Evolutionary conservation across 2,113 vertebrate species (phyloP).

Genomic region (Sigmodon hispidus): DNA sequence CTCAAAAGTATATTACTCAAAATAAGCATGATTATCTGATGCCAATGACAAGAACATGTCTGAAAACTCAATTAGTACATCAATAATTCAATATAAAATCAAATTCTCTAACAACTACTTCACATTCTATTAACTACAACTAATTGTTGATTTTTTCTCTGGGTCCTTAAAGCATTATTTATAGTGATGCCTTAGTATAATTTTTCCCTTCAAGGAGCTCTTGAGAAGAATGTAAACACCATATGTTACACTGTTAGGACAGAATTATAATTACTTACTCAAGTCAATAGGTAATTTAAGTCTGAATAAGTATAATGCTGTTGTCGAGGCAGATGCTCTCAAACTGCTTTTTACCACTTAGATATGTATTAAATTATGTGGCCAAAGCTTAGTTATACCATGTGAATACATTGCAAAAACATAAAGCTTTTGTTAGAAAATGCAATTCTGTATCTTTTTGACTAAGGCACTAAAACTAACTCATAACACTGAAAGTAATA

Average conservation of each 20-base stretch:
- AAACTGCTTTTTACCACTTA: conserved; percentile 53
- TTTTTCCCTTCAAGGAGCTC: conserved; percentile 49
- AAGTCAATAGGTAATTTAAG: conserved; percentile 75
- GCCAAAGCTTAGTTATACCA: conserved; percentile 49
- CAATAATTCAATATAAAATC: conserved; percentile 44
- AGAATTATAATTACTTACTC: conserved; percentile 68
- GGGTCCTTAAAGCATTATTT: conserved; percentile 52
- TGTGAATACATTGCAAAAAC: neutral
- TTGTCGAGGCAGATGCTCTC: conserved; percentile 53
- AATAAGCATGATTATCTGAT: neutral
- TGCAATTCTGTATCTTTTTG: conserved; percentile 32
- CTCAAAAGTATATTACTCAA: neutral
- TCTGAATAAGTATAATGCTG: conserved; percentile 45
- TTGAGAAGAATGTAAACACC: conserved; percentile 74
- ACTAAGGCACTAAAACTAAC: conserved; percentile 46
- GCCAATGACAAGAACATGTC: neutral
- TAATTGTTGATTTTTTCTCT: conserved; percentile 41
- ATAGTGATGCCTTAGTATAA: conserved; percentile 20
- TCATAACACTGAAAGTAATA: conserved; percentile 1
- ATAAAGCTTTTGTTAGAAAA: conserved; percentile 42
- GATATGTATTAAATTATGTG: conserved; percentile 52
- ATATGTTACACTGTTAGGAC: conserved; percentile 67
- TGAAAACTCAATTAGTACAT: conserved; percentile 35
- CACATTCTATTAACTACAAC: conserved; percentile 9
- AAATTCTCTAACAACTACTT: conserved; percentile 49